Percentiles rank a stretch among this genome's conserved stretches.
Conservation (phyloP, 1,140 invertebrate genomes). For the Rhagoletis pomonella region DNA sequence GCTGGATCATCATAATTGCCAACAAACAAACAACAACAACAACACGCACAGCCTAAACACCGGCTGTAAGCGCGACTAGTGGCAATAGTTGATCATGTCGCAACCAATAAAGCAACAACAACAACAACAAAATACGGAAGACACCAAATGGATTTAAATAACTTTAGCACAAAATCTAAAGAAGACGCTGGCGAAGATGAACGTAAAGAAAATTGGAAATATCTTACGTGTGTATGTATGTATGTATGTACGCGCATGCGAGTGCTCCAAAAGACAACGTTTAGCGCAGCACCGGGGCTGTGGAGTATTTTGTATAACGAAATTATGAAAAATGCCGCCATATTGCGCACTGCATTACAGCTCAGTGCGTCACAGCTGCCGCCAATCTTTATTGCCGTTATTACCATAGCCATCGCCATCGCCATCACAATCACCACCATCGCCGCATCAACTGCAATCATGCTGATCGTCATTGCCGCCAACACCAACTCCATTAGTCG, state of each 20-base stretch:
- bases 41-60: background rate
- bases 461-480: background rate
- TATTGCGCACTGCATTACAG: background rate
- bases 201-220: conserved; percentile 15
- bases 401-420: background rate
- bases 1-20: conserved; percentile 50
- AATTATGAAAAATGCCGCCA: conserved; percentile 37
- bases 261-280: background rate
- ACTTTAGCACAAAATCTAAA: conserved; percentile 20
- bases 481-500: conserved; percentile 51
- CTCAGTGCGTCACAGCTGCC: conserved; percentile 10
- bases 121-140: conserved; percentile 17
- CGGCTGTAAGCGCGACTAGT: background rate
- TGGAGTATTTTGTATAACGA: background rate
- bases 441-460: background rate
- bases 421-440: background rate
- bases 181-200: background rate
- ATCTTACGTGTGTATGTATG: background rate
- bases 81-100: conserved; percentile 43
- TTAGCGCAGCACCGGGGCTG: background rate
- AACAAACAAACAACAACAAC: background rate
- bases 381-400: background rate
- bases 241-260: background rate
- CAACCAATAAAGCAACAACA: conserved; percentile 22
- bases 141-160: conserved; percentile 44